Conservation (phyloP, 2,888 invertebrate genomes). For the Aphodius granarius region DNA sequence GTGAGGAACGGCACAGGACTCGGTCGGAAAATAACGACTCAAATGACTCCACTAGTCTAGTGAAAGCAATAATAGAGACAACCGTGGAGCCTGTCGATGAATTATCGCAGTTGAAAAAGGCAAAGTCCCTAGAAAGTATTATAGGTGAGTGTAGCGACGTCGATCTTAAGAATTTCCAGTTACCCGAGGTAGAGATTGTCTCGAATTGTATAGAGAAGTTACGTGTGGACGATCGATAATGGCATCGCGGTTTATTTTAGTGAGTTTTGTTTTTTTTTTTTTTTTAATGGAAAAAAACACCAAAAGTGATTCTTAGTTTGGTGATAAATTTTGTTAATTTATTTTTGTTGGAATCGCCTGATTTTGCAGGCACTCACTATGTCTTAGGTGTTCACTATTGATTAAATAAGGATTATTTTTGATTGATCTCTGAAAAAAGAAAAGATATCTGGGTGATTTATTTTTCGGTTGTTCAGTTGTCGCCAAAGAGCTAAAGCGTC, state of each 20-base stretch:
- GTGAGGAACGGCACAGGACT: slow-evolving; percentile 60
- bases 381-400: neutral
- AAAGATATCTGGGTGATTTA: neutral
- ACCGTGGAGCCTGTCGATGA: slow-evolving; percentile 42
- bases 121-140: slow-evolving; percentile 65
- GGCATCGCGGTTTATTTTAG: neutral
- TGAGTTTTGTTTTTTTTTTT: no score
- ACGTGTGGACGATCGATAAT: slow-evolving; percentile 53
- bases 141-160: slow-evolving; percentile 25
- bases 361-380: neutral
- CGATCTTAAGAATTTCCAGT: slow-evolving; percentile 22
- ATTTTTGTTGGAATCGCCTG: neutral
- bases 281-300: no score
- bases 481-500: neutral
- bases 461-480: neutral
- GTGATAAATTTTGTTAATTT: neutral
- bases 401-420: neutral
- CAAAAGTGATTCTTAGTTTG: neutral
- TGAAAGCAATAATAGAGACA: slow-evolving; percentile 43
- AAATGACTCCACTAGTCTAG: slow-evolving; percentile 41
- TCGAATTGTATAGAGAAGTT: slow-evolving; percentile 65
- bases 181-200: slow-evolving; percentile 61
- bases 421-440: neutral
- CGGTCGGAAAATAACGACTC: slow-evolving; percentile 65
- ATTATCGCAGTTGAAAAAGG: slow-evolving; percentile 57